phyloP scores from a whole-genome alignment of 53 echinoderm and acorn worm species.

The Henricia sp. region DNA sequence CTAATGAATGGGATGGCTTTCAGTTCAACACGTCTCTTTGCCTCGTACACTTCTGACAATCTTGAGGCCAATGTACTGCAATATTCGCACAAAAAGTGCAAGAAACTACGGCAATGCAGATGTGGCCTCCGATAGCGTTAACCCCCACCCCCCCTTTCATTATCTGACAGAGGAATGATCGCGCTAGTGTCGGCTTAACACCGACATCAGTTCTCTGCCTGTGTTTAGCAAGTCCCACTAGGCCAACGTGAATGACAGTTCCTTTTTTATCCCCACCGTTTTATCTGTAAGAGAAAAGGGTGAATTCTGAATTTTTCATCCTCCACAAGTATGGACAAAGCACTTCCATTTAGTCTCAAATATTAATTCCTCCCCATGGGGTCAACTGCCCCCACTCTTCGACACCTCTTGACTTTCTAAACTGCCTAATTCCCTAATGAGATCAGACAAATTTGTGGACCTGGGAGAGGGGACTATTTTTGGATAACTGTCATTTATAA shows the following conservation, averaged over 20 bases:
- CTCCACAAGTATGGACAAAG: background rate
- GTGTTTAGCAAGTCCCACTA: constrained; percentile 6
- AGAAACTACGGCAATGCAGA: constrained; percentile 52
- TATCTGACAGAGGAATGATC: background rate
- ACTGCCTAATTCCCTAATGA: constrained; percentile 52
- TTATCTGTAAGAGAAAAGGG: constrained; percentile 1
- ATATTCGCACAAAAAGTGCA: constrained; percentile 39
- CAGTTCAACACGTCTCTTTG: too few species aligned
- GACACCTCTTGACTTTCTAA: constrained; percentile 26
- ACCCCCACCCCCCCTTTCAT: constrained; percentile 37
- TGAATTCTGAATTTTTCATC: background rate
- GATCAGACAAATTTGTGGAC: constrained; percentile 8
- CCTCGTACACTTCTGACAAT: too few species aligned
- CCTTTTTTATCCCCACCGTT: constrained; percentile 34
- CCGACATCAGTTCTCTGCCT: constrained; percentile 1
- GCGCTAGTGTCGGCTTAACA: constrained; percentile 34
- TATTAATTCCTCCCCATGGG: constrained; percentile 42
- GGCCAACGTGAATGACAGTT: constrained; percentile 36
- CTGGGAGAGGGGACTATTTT: background rate
- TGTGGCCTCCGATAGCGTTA: constrained; percentile 35
- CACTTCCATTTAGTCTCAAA: constrained; percentile 5
- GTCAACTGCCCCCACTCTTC: background rate
- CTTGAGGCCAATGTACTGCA: constrained; percentile 32
- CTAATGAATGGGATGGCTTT: too few species aligned
- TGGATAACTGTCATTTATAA: constrained; percentile 5